Percentiles rank a stretch among this genome's conserved stretches.
These are phyloP conservation scores for Drosophila watanabei DNA, from an alignment of 1,140 invertebrate genomes.

Conservation along the genomic window DNA sequence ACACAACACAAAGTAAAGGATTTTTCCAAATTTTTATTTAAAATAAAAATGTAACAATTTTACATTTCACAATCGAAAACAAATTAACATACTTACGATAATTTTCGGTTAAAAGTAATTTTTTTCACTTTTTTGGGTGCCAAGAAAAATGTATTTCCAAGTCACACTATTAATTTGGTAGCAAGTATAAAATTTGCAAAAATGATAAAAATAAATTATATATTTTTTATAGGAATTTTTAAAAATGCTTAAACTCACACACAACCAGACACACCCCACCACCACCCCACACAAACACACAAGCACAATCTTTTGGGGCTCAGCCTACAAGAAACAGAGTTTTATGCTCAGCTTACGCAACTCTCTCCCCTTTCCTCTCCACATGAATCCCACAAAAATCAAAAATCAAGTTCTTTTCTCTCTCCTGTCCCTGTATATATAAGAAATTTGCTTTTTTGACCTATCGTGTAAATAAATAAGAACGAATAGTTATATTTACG, in stretches of 20 bases:
- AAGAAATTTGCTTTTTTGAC: conserved; percentile 48
- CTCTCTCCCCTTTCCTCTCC: conserved; percentile 6
- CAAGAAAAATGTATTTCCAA: conserved; percentile 65
- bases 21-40: conserved; percentile 62
- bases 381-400: not conserved
- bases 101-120: conserved; percentile 43
- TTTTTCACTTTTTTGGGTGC: conserved; percentile 57
- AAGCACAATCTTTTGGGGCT: conserved; percentile 45
- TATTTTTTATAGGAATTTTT: conserved; percentile 79
- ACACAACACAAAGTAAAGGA: conserved; percentile 11
- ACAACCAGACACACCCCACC: conserved; percentile 21
- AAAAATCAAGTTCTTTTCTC: conserved; percentile 22
- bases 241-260: conserved; percentile 32
- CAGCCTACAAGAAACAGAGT: conserved; percentile 58
- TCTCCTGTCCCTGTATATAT: conserved; percentile 29
- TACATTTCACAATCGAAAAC: conserved; percentile 41
- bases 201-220: conserved; percentile 64
- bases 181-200: conserved; percentile 44
- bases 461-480: conserved; percentile 67
- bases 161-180: conserved; percentile 54
- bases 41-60: conserved; percentile 67
- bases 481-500: conserved; percentile 74
- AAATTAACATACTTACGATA: conserved; percentile 43
- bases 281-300: conserved; percentile 26
- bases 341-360: conserved; percentile 51